phyloP scores from a whole-genome alignment of 2,113 vertebrate genomes.

The Caranx ignobilis region DNA sequence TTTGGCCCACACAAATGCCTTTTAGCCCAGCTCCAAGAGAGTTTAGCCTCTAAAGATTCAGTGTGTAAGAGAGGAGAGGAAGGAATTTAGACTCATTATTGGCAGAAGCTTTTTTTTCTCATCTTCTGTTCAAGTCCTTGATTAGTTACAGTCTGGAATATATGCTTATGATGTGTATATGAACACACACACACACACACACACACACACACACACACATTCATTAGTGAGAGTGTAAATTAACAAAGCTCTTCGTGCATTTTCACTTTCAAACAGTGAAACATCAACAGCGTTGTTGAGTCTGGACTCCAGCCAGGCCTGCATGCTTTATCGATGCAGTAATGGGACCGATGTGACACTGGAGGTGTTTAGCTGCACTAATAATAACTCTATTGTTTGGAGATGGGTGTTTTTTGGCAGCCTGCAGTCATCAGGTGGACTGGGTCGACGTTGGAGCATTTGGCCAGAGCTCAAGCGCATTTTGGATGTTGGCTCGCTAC shows the following conservation, averaged over 20 bases:
- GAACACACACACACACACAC: constrained; percentile 9
- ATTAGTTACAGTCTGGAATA: constrained; percentile 71
- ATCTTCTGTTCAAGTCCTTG: constrained; percentile 31
- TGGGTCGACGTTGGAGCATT: constrained; percentile 28
- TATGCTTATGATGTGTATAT: constrained; percentile 67
- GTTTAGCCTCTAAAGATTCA: constrained; percentile 34
- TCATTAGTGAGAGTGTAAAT: constrained; percentile 7
- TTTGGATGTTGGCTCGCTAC: constrained; percentile 31
- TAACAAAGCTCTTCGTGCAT: constrained; percentile 2
- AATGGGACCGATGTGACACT: constrained; percentile 50
- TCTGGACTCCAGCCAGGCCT: constrained; percentile 10
- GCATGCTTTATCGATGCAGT: constrained; percentile 26
- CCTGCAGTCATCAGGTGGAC: constrained; percentile 24
- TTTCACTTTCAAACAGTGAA: constrained; percentile 2
- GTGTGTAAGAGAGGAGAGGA: constrained; percentile 30
- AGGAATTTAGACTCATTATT: constrained; percentile 52
- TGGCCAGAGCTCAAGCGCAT: constrained; percentile 32
- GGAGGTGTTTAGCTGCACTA: constrained; percentile 26
- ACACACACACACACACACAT: not conserved
- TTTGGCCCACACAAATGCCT: constrained; percentile 65
- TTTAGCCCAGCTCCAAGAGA: constrained; percentile 46
- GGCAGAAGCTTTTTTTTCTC: constrained; percentile 20
- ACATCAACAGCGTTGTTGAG: not conserved
- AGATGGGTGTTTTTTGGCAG: constrained; percentile 49
- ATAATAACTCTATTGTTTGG: constrained; percentile 66